Conservation (phyloP, 1,140 invertebrate genomes). For the Calosoma granatense region DNA sequence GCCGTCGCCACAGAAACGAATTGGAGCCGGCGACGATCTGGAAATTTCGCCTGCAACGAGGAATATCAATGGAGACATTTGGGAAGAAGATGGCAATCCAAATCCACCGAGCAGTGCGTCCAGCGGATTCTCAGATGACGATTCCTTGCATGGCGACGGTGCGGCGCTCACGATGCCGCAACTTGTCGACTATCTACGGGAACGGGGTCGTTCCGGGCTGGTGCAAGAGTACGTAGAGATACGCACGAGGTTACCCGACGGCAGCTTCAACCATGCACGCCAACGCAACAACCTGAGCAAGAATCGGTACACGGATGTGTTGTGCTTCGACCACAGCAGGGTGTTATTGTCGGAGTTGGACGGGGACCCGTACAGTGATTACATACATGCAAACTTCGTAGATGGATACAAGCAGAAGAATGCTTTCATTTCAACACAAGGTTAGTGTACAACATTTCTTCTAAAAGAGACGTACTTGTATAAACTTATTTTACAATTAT, state of each 20-base stretch:
- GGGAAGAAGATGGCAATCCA: constrained; percentile 30
- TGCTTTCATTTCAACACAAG: constrained; percentile 96
- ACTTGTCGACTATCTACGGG: constrained; percentile 65
- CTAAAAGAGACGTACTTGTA: too few species aligned
- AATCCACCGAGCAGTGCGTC: constrained; percentile 67
- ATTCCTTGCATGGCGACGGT: constrained; percentile 64
- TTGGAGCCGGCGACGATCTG: constrained; percentile 21
- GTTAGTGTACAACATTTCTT: constrained; percentile 35
- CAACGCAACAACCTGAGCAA: constrained; percentile 75
- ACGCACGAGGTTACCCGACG: constrained; percentile 66
- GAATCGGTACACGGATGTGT: constrained; percentile 93
- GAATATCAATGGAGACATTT: constrained; percentile 26
- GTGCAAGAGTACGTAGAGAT: constrained; percentile 78
- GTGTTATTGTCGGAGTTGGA: constrained; percentile 69
- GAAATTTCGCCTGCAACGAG: constrained; percentile 27
- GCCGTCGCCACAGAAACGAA: constrained; percentile 30
- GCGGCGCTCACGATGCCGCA: constrained; percentile 51
- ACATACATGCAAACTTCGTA: constrained; percentile 97
- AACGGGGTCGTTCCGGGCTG: constrained; percentile 66
- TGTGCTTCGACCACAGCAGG: constrained; percentile 90
- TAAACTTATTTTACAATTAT: too few species aligned
- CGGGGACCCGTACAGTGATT: constrained; percentile 72
- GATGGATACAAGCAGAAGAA: constrained; percentile 97
- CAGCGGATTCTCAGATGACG: constrained; percentile 80
- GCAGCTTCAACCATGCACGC: constrained; percentile 73